Evolutionary conservation across 2,888 invertebrate genomes (phyloP), one percentile per base, ranked within the genome.

Genomic region (Pinctada fucata): DNA sequence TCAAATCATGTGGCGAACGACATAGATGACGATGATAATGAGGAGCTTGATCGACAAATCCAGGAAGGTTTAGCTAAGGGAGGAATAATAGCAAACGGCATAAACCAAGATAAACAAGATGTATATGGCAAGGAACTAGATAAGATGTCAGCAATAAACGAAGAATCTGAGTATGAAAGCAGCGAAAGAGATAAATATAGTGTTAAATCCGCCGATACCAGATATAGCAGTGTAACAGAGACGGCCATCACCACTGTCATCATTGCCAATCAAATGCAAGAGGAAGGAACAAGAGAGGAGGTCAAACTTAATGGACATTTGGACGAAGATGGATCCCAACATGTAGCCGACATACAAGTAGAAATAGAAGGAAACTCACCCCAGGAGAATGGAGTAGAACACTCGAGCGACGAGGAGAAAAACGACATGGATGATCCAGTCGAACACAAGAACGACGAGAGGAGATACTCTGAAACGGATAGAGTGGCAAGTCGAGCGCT

Each of bases 161-260:
- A 47, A 63, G 64, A 72, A 64, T 13, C 48, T 64, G 47, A 45
- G 58, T 58, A 58, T 58, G 13, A 65, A 48, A 16, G 58, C 73
- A 4, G 16, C 31, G 58, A 58, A 58, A 58, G 58, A 58, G 58
- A 58, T 58, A 58, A 6, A 58, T 13, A 58, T 13, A 58, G 58
- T 58, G 58, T 58, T 10, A 58, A 10, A 13, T 58, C 58, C 6
- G 58, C 6, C 6, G 58, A 58, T 58, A 58, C 8, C 58, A 58
- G 58, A 13, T 13, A 13, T 58, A 58, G 6, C 6, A 58, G 58
- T 13, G 13, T 13, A 58, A 13, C 58, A 10, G 58, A 58, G 6
- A 58, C 13, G 6, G 58, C 13, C 58, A 58, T 58, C 58, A 10
- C 58, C 8, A 58, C 8, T 58, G 58, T 58, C 13, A 10, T 10